Evolutionary conservation across 1,140 invertebrate genomes (phyloP).

Genomic region (Panagrolaimus sp.): DNA sequence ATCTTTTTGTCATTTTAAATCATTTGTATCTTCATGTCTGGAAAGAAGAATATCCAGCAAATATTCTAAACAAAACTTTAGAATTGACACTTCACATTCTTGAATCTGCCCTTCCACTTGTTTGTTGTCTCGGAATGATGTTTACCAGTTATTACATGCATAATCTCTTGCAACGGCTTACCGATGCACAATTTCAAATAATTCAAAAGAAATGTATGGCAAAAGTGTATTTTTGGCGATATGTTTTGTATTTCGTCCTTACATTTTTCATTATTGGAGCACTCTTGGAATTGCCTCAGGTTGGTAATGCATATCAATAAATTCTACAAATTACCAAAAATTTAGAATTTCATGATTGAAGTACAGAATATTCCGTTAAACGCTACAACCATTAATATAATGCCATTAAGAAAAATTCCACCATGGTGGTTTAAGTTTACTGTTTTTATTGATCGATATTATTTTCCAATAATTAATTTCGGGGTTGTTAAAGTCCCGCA

Average conservation of each 20-base stretch:
- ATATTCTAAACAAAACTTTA: background rate
- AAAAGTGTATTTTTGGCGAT: background rate
- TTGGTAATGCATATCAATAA: background rate
- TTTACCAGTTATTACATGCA: background rate
- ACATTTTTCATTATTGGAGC: conserved; percentile 12
- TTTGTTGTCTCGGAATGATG: background rate
- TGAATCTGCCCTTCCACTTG: background rate
- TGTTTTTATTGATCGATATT: background rate
- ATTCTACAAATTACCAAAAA: background rate
- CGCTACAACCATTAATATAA: background rate
- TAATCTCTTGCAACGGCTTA: background rate
- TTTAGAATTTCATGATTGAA: conserved; percentile 7
- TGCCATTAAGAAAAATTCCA: background rate
- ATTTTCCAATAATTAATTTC: conserved; percentile 2
- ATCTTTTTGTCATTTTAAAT: background rate
- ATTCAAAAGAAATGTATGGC: background rate
- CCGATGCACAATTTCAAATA: conserved; percentile 1
- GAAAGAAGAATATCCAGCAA: background rate
- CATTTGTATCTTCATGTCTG: background rate
- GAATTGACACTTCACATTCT: background rate
- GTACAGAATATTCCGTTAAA: background rate
- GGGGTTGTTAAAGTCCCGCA: conserved; percentile 8
- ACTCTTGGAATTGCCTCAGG: background rate
- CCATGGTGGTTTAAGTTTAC: background rate
- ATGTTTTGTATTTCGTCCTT: background rate